Percentiles rank a stretch among this genome's conserved stretches.
phyloP scores from a whole-genome alignment of 1,140 invertebrate species.

The Drosophila lini region DNA sequence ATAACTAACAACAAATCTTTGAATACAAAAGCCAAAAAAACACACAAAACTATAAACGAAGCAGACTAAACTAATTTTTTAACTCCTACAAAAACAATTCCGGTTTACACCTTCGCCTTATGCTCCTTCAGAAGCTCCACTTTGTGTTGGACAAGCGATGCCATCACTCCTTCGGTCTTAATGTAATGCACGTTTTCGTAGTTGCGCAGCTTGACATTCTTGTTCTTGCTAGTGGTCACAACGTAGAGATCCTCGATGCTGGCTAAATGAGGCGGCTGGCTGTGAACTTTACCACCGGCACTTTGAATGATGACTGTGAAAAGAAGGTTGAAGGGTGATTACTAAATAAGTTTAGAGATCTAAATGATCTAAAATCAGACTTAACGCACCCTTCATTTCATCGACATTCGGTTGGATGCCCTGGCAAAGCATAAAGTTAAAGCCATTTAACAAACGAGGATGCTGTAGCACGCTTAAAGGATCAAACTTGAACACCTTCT shows the following conservation, averaged over 20 bases:
- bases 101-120: constrained; percentile 4
- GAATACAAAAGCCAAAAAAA: constrained; percentile 4
- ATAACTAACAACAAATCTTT: constrained; percentile 6
- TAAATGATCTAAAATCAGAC: not conserved
- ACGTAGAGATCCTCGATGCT: constrained; percentile 18
- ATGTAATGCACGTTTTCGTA: constrained; percentile 40
- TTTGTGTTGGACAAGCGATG: constrained; percentile 51
- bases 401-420: constrained; percentile 44
- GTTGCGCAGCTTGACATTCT: not conserved
- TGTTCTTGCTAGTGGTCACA: constrained; percentile 26
- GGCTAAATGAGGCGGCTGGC: constrained; percentile 8
- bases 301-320: constrained; percentile 48
- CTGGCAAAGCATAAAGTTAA: constrained; percentile 47
- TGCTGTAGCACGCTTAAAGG: constrained; percentile 35
- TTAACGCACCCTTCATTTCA: constrained; percentile 49
- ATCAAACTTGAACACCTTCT: constrained; percentile 38
- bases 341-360: not conserved
- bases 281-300: constrained; percentile 47
- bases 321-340: not conserved
- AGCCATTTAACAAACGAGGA: constrained; percentile 25
- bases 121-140: constrained; percentile 15
- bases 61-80: not conserved
- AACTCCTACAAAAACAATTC: not conserved
- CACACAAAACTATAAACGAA: constrained; percentile 2
- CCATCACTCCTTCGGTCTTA: constrained; percentile 61